Evolutionary conservation across 2,797 vertebrate species (phyloP).

Genomic region (Benthosema pterotum): DNA sequence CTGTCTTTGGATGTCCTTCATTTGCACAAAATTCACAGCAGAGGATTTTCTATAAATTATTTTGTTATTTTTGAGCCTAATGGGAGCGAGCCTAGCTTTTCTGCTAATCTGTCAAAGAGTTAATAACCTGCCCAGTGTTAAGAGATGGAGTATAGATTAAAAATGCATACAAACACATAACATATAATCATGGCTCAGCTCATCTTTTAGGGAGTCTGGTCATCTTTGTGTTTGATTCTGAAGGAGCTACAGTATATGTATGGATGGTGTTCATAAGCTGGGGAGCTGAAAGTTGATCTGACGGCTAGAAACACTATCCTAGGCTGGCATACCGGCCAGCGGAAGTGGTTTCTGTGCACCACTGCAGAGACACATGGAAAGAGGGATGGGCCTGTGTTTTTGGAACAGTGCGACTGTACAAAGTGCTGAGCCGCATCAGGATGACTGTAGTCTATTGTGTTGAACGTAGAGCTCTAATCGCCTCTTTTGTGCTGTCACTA

Average conservation of each 20-base stretch:
- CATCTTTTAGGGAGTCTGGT: not conserved
- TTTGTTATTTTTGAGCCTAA: too few relatives aligned
- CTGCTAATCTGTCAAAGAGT: too few relatives aligned
- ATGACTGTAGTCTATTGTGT: constrained; percentile 20
- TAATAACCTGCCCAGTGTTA: too few relatives aligned
- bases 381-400: constrained; percentile 2
- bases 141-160: too few relatives aligned
- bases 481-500: constrained; percentile 21
- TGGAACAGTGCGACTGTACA: constrained; percentile 12
- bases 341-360: constrained; percentile 31
- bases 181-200: too few relatives aligned
- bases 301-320: constrained; percentile 20
- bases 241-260: constrained; percentile 2
- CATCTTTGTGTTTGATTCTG: not conserved
- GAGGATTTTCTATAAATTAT: too few relatives aligned
- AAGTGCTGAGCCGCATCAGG: constrained; percentile 10
- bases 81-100: too few relatives aligned
- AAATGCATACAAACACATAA: too few relatives aligned
- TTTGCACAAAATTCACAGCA: too few relatives aligned
- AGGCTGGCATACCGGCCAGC: constrained; percentile 10
- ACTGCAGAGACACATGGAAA: constrained; percentile 22
- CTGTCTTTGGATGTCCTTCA: too few relatives aligned
- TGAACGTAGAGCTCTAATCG: constrained; percentile 15
- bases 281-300: constrained; percentile 13
- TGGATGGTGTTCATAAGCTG: not conserved